Evolutionary conservation across 2,888 invertebrate species (phyloP), one percentile per base, ranked within the genome.

Genomic region (Malthinus seriepunctatus): DNA sequence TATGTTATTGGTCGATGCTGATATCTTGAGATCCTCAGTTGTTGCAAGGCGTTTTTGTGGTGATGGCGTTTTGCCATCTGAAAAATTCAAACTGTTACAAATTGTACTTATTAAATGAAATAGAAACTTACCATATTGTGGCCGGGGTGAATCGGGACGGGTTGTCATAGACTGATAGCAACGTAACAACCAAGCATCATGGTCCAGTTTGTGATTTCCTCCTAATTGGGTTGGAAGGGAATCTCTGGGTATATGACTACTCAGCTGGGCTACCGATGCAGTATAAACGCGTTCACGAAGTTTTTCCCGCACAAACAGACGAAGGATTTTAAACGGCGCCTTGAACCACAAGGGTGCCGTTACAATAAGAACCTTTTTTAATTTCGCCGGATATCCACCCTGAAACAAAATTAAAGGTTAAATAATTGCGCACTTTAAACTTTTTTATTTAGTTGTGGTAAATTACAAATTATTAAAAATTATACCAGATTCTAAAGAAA

Each of bases 301-400:
- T 81, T 97, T 97, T 81, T 97, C 97, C 63, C 95, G 85, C 56
- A 97, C 95, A 81, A 97, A 97, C 70, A 97, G 82, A 52, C 97
- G 87, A 51, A 97, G 84, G 74, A 97, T 95, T 76, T 95, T 94
- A 81, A 97, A 97, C 1, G 97, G 97, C 59, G 97, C 97, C 81
- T 95, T 96, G 81, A 97, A 97, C 97, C 97, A 97, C 76, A 97
- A 82, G 51, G 97, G 97, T 46, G 97, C 97, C 63, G 97, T 96
- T 70, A 95, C 97, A 76, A 98, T 97, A 63, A 97, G 82, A 67
- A 98, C 97, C 81, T 97, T 97, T 81, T 97, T 97, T 75, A 98
- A 81, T 74, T 96, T 91, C 31, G 97, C 97, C 68, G 97, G 97
- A 83, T 97, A 97, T 51, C 94, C 95, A 70, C 97, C 97, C 97